Percentiles rank a stretch among this genome's conserved stretches.
These are phyloP conservation scores for Eueremaeus valkanovi DNA, from an alignment of 2,888 invertebrate species.

Conservation along the genomic window DNA sequence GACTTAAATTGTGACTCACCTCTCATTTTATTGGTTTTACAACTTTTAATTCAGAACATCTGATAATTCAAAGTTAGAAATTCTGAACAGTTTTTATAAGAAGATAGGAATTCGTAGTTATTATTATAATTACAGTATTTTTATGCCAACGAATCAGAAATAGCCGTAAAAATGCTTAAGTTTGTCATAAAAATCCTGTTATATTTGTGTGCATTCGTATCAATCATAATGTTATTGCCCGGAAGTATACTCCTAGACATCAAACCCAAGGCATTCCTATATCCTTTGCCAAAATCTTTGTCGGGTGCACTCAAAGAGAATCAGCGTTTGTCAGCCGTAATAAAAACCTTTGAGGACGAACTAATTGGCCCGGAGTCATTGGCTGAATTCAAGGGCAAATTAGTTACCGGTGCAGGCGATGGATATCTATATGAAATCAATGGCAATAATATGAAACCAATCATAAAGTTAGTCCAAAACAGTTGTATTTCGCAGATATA, in stretches of 20 bases:
- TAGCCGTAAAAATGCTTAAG: background rate
- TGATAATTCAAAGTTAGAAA: too few species aligned
- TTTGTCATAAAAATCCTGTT: background rate
- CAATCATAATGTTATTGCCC: slow-evolving; percentile 11
- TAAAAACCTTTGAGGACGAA: slow-evolving; percentile 63
- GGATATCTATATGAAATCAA: slow-evolving; percentile 74
- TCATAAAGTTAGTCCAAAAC: slow-evolving; percentile 39
- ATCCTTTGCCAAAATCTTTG: slow-evolving; percentile 50
- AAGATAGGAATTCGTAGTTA: background rate
- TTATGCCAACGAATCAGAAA: background rate
- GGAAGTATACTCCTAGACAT: slow-evolving; percentile 28
- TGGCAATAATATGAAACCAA: slow-evolving; percentile 47
- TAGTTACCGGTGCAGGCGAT: slow-evolving; percentile 73
- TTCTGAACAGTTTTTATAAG: too few species aligned
- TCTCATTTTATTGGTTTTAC: background rate
- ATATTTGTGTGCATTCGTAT: slow-evolving; percentile 5
- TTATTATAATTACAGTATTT: background rate
- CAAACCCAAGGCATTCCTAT: background rate
- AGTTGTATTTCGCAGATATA: slow-evolving; percentile 42
- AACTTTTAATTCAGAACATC: background rate
- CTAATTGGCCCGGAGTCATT: slow-evolving; percentile 77
- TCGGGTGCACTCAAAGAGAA: slow-evolving; percentile 63
- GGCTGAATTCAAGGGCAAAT: slow-evolving; percentile 61
- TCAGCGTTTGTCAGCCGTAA: slow-evolving; percentile 63
- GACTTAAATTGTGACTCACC: background rate